A percentile compares a stretch with the other conserved stretches of the same genome.
phyloP scores from a whole-genome alignment of 2,113 vertebrate genomes.

The Scortum barcoo region DNA sequence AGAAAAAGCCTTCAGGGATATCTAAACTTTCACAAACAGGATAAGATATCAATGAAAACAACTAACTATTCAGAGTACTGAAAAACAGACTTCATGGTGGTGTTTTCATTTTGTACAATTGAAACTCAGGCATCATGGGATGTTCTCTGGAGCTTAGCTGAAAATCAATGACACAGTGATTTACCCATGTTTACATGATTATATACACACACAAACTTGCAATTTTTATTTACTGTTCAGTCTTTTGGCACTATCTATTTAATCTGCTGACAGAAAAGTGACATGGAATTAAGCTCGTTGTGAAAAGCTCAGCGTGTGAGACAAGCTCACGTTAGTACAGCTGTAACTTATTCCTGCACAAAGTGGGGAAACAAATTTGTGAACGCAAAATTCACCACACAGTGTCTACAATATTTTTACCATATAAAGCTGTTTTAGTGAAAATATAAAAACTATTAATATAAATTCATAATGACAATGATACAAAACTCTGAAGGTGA shows the following conservation, averaged over 20 bases:
- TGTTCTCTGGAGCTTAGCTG: background rate
- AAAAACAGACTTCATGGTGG: constrained; percentile 7
- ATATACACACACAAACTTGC: background rate
- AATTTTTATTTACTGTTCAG: background rate
- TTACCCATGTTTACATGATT: background rate
- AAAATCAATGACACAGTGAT: background rate
- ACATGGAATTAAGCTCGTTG: background rate
- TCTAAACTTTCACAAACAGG: constrained; percentile 13
- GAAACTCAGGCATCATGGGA: background rate
- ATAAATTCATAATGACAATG: no score
- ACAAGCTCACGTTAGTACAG: no score
- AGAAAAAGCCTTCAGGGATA: constrained; percentile 28
- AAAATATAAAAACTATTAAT: no score
- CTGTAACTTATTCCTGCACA: background rate
- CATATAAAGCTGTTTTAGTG: no score
- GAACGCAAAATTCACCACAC: background rate
- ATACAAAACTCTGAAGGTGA: no score
- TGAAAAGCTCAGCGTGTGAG: background rate
- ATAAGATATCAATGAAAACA: background rate
- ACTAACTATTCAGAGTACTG: background rate
- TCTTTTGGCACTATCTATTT: no score
- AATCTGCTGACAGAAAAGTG: background rate
- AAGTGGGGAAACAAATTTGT: background rate
- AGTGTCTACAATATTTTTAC: no score
- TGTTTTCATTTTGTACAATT: background rate